Percentiles rank a stretch among this genome's conserved stretches.
These are phyloP conservation scores for Cenopis cana DNA, from an alignment of 2,888 invertebrate genomes.

Conservation along the genomic window DNA sequence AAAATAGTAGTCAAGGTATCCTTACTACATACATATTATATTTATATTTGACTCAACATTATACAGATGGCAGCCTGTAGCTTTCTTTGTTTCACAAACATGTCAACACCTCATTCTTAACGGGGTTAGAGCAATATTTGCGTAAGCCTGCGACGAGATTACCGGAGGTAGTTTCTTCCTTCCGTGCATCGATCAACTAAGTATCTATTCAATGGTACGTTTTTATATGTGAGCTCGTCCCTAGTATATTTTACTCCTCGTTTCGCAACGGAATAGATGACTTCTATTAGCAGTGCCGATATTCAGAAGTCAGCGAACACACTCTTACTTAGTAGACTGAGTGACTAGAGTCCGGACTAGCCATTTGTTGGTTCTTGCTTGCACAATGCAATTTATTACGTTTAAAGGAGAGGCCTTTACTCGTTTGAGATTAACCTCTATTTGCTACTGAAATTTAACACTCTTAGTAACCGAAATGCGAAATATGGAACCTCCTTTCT, in stretches of 20 bases:
- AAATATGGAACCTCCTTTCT: no score
- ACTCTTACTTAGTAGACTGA: no score
- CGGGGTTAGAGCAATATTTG: constrained; percentile 30
- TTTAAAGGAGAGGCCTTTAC: no score
- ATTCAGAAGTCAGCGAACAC: no score
- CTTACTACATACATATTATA: neutral
- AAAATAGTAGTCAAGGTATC: neutral
- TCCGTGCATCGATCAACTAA: constrained; percentile 27
- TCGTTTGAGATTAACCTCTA: no score
- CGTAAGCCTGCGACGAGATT: constrained; percentile 8
- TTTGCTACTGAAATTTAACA: no score
- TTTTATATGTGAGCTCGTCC: neutral
- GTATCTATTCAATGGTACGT: neutral
- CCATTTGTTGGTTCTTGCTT: no score
- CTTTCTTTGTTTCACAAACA: neutral
- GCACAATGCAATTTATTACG: no score
- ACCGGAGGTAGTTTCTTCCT: constrained; percentile 27
- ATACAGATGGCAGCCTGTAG: neutral
- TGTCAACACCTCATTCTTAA: constrained; percentile 9
- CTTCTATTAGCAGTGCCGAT: no score
- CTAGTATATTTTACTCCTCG: neutral
- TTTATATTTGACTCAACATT: neutral
- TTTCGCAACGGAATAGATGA: neutral
- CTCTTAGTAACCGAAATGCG: no score
- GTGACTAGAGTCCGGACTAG: no score